phyloP scores from a whole-genome alignment of 2,888 invertebrate species.

The Napeogenes inachia region DNA sequence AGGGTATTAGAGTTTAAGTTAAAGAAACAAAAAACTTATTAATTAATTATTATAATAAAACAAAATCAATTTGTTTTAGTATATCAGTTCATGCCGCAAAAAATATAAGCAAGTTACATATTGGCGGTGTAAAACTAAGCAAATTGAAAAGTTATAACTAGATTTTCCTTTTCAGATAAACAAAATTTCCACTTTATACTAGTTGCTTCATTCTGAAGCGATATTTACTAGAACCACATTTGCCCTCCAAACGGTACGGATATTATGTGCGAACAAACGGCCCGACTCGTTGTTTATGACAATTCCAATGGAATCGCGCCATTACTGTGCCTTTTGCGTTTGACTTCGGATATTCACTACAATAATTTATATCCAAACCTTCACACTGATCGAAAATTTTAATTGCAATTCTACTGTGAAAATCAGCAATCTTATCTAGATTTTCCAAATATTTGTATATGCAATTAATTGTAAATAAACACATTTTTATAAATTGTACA shows the following conservation, averaged over 20 bases:
- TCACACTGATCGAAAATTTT: background rate
- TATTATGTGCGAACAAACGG: constrained; percentile 31
- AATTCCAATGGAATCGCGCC: constrained; percentile 7
- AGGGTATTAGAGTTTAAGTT: no score
- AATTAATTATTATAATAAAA: background rate
- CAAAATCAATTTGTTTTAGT: no score
- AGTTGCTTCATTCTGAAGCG: constrained; percentile 5
- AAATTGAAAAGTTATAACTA: background rate
- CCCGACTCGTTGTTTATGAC: constrained; percentile 23
- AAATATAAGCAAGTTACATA: no score
- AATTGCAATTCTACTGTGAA: background rate
- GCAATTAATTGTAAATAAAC: no score
- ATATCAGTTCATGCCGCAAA: no score
- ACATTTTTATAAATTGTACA: no score
- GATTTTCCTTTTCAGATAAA: background rate
- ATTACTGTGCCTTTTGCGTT: constrained; percentile 7
- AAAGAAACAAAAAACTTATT: no score
- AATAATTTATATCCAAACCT: constrained; percentile 6
- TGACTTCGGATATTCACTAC: constrained; percentile 7
- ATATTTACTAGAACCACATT: constrained; percentile 6
- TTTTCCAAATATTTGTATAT: no score
- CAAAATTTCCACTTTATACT: background rate
- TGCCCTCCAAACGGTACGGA: constrained; percentile 19
- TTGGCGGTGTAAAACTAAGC: no score
- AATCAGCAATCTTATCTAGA: no score